These are phyloP conservation scores for Furcula furcula DNA, from an alignment of 2,888 invertebrate species.

Conservation along the genomic window DNA sequence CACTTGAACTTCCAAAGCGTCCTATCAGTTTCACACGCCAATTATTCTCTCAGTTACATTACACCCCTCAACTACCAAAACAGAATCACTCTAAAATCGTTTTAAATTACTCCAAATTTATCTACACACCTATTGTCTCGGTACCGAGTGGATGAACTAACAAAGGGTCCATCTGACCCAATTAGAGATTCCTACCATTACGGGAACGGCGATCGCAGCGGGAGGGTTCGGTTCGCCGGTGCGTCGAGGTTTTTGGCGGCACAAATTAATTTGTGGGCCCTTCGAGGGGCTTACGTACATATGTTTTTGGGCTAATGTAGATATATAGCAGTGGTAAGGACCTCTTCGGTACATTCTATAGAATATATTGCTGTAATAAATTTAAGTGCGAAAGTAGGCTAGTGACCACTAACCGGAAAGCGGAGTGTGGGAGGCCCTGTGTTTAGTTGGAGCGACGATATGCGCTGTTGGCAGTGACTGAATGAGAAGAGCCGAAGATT, in stretches of 20 bases:
- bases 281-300: not conserved
- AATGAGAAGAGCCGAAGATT: too few relatives aligned
- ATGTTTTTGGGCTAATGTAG: not conserved
- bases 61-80: not conserved
- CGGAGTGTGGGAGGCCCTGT: too few relatives aligned
- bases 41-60: too few relatives aligned
- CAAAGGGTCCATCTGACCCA: constrained; percentile 22
- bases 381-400: too few relatives aligned
- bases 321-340: too few relatives aligned
- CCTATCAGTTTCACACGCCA: too few relatives aligned
- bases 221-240: constrained; percentile 9
- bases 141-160: constrained; percentile 3
- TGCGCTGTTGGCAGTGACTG: too few relatives aligned
- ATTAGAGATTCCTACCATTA: constrained; percentile 16
- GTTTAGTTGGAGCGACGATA: too few relatives aligned
- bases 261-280: constrained; percentile 20
- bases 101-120: constrained; percentile 29
- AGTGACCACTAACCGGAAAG: too few relatives aligned
- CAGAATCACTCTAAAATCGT: constrained; percentile 11
- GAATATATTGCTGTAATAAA: too few relatives aligned
- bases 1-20: too few relatives aligned
- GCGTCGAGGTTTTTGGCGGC: constrained; percentile 16
- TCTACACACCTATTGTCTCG: constrained; percentile 25
- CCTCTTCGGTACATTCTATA: too few relatives aligned
- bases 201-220: constrained; percentile 8